Base-by-base conservation (phyloP, 2,888 invertebrate genomes). In the Zaprionus obscuricornis region DNA sequence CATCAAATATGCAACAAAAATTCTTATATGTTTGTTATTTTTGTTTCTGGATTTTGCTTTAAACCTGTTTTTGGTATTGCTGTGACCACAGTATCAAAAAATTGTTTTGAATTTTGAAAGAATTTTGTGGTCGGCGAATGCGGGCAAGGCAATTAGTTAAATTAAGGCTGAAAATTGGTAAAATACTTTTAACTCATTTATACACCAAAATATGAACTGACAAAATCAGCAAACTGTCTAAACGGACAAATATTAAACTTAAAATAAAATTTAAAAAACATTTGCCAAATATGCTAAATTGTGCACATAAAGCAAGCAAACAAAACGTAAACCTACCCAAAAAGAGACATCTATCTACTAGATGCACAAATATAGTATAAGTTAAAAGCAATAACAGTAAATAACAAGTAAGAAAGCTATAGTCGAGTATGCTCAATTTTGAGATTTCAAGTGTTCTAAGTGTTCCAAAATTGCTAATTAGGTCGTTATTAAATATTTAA, bases 71-170 rank as follows among this genome's bases (percentile, higher is more conserved):
- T 24, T 11, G 6, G 17, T 50, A 22, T 42, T 14, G 34, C 33
- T 24, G 39, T 18, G 27, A 51, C 79, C 71, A 39, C 82, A 69
- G 17, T 50, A 46, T 14, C 45, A 64, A 40, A 50, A 42, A 45
- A 54, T 22, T 71, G 43, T 73, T 66, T 51, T 49, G 18, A 62
- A 85, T 70, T 78, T 39, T 60, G 51, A 74, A 74, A 72, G 62
- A 72, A 86, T 79, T 78, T 79, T 84, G 71, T 27, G 71, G 78
- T 27, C 29, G 24, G 55, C 46, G 57, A 14, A 49, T 66, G 42
- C 74, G 74, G 54, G 65, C 46, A 24, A 24, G 37, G 36, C 82
- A 77, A 83, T 83, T 78, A 67, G 74, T 57, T 47, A 65, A 85
- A 77, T 82, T 57, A 60, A 56, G 51, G 16, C 46, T 29, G 43